Percentiles rank a stretch among this genome's conserved stretches.
phyloP scores from a whole-genome alignment of 2,888 invertebrate genomes.

The Bruchidius siliquastri region DNA sequence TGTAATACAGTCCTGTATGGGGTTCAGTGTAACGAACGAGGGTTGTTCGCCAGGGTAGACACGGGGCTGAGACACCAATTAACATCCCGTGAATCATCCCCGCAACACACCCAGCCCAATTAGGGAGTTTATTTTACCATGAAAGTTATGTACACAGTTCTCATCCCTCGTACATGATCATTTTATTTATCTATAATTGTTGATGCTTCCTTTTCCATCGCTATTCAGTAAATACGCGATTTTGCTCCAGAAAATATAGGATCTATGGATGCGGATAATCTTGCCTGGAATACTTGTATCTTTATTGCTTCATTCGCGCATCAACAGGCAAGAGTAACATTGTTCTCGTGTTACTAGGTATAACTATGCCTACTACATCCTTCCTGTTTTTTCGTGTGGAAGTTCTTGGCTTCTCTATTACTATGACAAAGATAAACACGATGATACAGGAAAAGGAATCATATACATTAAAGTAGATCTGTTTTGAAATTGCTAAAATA shows the following conservation, averaged over 20 bases:
- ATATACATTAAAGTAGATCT: too few species aligned
- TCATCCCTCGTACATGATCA: slow-evolving; percentile 18
- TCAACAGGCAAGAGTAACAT: too few species aligned
- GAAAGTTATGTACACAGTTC: background rate
- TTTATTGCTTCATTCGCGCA: too few species aligned
- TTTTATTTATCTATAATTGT: slow-evolving; percentile 9
- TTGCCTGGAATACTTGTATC: too few species aligned
- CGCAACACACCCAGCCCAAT: slow-evolving; percentile 43
- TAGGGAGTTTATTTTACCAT: slow-evolving; percentile 36
- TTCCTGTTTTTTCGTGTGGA: too few species aligned
- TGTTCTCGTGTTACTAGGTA: too few species aligned
- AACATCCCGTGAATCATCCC: slow-evolving; percentile 46
- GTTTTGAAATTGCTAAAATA: too few species aligned
- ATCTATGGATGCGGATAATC: too few species aligned
- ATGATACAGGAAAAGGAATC: too few species aligned
- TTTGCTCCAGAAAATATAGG: background rate
- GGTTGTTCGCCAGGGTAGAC: slow-evolving; percentile 14
- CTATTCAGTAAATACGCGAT: background rate
- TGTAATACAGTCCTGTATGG: background rate
- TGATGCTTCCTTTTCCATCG: background rate
- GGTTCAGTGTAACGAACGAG: slow-evolving; percentile 19
- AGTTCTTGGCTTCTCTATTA: too few species aligned
- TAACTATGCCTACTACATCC: too few species aligned
- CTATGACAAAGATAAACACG: too few species aligned
- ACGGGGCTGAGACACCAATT: slow-evolving; percentile 42